Conservation (phyloP, 2,888 invertebrate species). For the Ferdinandea cuprea region DNA sequence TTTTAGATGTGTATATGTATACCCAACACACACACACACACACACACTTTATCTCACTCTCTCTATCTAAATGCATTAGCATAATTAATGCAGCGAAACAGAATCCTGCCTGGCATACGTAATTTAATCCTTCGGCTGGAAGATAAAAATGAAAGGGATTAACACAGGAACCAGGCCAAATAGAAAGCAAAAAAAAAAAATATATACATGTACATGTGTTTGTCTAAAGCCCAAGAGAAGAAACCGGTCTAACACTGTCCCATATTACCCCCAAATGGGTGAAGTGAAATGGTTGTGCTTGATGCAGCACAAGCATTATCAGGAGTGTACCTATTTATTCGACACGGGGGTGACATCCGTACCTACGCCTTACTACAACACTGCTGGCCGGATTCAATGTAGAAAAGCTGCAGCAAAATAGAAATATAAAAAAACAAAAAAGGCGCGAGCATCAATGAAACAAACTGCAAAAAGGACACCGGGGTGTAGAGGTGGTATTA, state of each 20-base stretch:
- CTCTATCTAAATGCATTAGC: slow-evolving; percentile 70
- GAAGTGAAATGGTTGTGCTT: neutral
- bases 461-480: slow-evolving; percentile 56
- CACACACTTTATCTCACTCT: slow-evolving; percentile 9
- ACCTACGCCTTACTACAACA: neutral
- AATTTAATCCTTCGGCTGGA: slow-evolving; percentile 71
- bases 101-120: slow-evolving; percentile 74
- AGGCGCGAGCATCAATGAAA: slow-evolving; percentile 32
- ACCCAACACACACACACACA: neutral
- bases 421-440: slow-evolving; percentile 30
- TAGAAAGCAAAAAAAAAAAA: slow-evolving; percentile 38
- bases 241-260: slow-evolving; percentile 22
- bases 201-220: neutral
- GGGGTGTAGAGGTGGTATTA: slow-evolving; percentile 12
- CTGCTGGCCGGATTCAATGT: slow-evolving; percentile 8
- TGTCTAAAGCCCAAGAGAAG: neutral
- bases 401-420: slow-evolving; percentile 1
- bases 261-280: slow-evolving; percentile 17
- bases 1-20: slow-evolving; percentile 13
- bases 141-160: slow-evolving; percentile 72
- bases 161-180: slow-evolving; percentile 68
- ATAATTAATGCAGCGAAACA: slow-evolving; percentile 75
- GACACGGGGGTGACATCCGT: slow-evolving; percentile 55
- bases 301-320: neutral
- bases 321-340: slow-evolving; percentile 39